A percentile compares a stretch with the other conserved stretches of the same genome.
phyloP scores from a whole-genome alignment of 2,113 vertebrate species.

The Desmodus rotundus region DNA sequence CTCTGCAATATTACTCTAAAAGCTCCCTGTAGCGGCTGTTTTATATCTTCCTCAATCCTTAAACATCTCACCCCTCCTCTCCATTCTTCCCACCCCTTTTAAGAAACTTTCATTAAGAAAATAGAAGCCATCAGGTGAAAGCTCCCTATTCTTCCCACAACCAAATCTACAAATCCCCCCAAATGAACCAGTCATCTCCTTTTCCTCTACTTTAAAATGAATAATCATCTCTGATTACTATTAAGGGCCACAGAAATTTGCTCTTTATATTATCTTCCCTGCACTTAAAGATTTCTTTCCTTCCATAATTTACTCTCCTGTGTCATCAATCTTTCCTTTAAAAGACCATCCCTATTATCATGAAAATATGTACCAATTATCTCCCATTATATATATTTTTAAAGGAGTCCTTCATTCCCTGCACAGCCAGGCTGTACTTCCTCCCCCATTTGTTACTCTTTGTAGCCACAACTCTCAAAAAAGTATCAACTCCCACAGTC shows the following conservation, averaged over 20 bases:
- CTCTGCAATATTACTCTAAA: not conserved
- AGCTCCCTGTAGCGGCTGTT: not conserved
- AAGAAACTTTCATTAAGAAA: slow-evolving; percentile 18
- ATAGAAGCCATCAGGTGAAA: not conserved
- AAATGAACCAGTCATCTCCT: not conserved
- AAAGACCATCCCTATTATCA: not conserved
- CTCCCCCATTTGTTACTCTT: not conserved
- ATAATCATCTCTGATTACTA: not conserved
- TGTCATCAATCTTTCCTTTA: not conserved
- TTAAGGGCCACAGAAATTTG: not conserved
- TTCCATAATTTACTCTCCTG: not conserved
- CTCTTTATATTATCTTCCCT: not conserved
- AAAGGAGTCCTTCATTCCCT: not conserved
- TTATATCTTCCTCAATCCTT: not conserved
- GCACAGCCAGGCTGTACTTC: not conserved
- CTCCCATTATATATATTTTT: not conserved
- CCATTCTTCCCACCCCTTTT: not conserved
- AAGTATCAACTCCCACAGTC: not conserved
- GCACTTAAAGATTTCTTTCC: not conserved
- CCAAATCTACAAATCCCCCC: not conserved
- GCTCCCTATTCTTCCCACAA: not conserved
- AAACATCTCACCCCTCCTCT: not conserved
- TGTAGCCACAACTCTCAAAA: not conserved
- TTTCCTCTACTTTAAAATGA: not conserved
- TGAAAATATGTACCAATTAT: not conserved